Conservation (phyloP, 2,888 invertebrate species). For the Cantharis rufa region DNA sequence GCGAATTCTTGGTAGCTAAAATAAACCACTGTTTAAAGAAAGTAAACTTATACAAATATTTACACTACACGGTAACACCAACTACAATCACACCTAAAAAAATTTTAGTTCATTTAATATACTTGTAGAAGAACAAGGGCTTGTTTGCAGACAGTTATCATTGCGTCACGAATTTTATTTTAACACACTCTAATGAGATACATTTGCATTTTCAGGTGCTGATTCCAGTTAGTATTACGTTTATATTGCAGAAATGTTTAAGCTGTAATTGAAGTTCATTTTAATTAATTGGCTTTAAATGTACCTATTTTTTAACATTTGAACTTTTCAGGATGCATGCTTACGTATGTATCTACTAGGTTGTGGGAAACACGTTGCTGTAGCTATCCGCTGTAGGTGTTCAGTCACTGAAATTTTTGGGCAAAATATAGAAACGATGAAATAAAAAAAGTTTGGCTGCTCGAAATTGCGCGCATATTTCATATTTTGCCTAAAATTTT, state of each 20-base stretch:
- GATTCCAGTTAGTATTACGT: conserved; percentile 31
- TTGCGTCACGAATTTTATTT: conserved; percentile 47
- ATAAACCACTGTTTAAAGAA: not conserved
- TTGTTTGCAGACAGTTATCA: conserved; percentile 48
- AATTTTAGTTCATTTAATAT: not conserved
- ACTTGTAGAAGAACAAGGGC: conserved; percentile 34
- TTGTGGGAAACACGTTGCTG: conserved; percentile 37
- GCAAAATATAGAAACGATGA: conserved; percentile 25
- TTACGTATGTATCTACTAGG: conserved; percentile 28
- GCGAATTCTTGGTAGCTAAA: not conserved
- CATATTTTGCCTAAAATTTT: not conserved
- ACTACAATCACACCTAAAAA: conserved; percentile 9
- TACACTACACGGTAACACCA: conserved; percentile 24
- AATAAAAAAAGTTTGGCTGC: not conserved
- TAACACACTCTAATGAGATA: conserved; percentile 28
- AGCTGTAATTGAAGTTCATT: conserved; percentile 51
- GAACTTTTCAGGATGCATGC: conserved; percentile 36
- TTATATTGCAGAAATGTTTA: conserved; percentile 30
- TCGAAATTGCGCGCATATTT: not conserved
- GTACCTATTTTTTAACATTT: conserved; percentile 28
- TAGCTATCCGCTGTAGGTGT: conserved; percentile 27
- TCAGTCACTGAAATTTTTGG: conserved; percentile 20
- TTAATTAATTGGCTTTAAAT: conserved; percentile 35
- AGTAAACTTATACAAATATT: not conserved
- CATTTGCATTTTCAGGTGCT: conserved; percentile 42